phyloP scores from a whole-genome alignment of 2,888 invertebrate species.

The Agapostemon virescens region DNA sequence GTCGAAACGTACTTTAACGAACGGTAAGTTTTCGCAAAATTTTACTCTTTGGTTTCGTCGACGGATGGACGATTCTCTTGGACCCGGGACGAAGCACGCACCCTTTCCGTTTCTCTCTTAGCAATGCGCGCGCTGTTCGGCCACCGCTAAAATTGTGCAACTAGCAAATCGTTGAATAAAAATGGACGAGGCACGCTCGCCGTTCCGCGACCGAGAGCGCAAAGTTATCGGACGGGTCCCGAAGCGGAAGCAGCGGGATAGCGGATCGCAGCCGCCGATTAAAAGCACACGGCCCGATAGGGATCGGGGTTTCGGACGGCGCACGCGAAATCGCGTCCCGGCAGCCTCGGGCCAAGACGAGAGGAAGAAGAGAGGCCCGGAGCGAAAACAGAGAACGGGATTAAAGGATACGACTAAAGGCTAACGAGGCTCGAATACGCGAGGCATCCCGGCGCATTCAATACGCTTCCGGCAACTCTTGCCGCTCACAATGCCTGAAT shows the following conservation, averaged over 20 bases:
- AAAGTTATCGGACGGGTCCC: not conserved
- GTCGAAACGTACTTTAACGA: not conserved
- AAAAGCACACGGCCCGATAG: slow-evolving; percentile 39
- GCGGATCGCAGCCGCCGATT: slow-evolving; percentile 18
- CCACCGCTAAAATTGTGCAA: too few species aligned
- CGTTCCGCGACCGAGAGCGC: not conserved
- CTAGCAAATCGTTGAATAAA: not conserved
- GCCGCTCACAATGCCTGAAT: slow-evolving; percentile 50
- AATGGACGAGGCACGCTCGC: not conserved
- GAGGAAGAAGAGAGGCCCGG: not conserved
- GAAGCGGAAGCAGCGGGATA: not conserved
- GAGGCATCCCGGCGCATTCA: slow-evolving; percentile 43
- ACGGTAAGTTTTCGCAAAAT: too few species aligned
- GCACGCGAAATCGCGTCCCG: slow-evolving; percentile 38
- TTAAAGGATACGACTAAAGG: slow-evolving; percentile 58
- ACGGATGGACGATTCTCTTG: too few species aligned
- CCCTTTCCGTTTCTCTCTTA: too few species aligned
- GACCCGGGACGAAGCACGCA: too few species aligned
- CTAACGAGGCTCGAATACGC: slow-evolving; percentile 60
- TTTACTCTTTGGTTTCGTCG: too few species aligned
- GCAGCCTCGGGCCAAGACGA: slow-evolving; percentile 2
- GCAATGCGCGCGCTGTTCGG: too few species aligned
- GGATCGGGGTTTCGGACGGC: slow-evolving; percentile 21
- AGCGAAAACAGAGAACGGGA: slow-evolving; percentile 56
- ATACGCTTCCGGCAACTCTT: slow-evolving; percentile 57